A percentile compares a stretch with the other conserved stretches of the same genome.
Evolutionary conservation across 1,140 invertebrate genomes (phyloP).

Genomic region (Branchinecta lynchi): DNA sequence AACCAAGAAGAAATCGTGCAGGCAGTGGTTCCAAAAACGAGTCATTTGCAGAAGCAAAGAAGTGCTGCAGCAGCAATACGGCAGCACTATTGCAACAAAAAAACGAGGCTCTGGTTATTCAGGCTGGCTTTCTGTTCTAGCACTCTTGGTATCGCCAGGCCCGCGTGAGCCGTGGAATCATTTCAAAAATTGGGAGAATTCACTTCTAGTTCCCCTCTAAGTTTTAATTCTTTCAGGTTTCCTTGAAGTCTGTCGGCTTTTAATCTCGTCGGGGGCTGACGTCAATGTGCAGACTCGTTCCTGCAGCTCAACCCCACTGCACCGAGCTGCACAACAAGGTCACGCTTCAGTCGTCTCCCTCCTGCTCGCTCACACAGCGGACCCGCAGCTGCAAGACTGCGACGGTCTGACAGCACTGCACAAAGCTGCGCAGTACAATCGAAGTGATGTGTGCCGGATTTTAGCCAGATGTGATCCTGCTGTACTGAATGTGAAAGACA

Average conservation of each 20-base stretch:
- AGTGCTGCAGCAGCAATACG: too few species aligned
- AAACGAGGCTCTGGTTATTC: too few species aligned
- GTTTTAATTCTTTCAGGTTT: not conserved
- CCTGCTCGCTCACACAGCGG: not conserved
- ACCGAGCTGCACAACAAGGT: not conserved
- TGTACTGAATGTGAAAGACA: not conserved
- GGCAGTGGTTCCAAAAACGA: too few species aligned
- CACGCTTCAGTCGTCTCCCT: not conserved
- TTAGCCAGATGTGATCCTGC: not conserved
- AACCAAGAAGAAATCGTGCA: too few species aligned
- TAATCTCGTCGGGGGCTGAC: not conserved
- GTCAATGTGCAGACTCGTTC: not conserved
- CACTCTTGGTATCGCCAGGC: too few species aligned
- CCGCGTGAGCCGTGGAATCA: too few species aligned
- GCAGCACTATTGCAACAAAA: too few species aligned
- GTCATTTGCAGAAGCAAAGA: too few species aligned
- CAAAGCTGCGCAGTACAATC: not conserved
- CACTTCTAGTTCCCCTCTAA: too few species aligned
- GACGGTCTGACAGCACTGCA: constrained; percentile 1
- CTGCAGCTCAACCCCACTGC: not conserved
- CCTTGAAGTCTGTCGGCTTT: not conserved
- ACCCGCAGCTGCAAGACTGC: not conserved
- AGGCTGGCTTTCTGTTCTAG: too few species aligned
- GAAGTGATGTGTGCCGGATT: not conserved
- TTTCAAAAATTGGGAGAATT: too few species aligned